These are phyloP conservation scores for Norana najaformis DNA, from an alignment of 2,888 invertebrate genomes.

Conservation along the genomic window DNA sequence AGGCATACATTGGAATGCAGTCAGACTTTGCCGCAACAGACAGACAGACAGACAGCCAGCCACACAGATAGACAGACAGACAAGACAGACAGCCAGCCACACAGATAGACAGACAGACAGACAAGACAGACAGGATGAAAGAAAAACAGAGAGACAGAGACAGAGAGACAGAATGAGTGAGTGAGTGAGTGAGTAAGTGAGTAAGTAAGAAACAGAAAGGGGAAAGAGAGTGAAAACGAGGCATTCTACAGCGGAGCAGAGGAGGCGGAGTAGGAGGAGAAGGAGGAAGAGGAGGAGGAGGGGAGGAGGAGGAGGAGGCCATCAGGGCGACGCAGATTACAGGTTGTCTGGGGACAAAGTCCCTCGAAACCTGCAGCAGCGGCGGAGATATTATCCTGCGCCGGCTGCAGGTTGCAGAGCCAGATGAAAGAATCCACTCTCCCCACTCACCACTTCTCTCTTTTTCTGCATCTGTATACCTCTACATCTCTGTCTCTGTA, in stretches of 20 bases:
- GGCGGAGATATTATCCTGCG: background rate
- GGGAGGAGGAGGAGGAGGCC: background rate
- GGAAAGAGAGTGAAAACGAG: background rate
- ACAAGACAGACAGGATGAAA: background rate
- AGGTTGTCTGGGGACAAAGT: slow-evolving; percentile 13
- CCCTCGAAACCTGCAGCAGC: background rate
- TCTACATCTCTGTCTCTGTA: no score
- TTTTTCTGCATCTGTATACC: background rate
- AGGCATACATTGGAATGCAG: no score
- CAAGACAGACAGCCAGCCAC: background rate
- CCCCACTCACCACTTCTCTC: background rate
- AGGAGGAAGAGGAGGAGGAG: background rate
- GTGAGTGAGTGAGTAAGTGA: no score
- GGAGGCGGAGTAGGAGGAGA: no score
- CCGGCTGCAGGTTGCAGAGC: background rate
- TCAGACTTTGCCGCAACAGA: background rate
- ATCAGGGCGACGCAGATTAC: background rate
- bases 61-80: background rate
- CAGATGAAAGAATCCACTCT: background rate
- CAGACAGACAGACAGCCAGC: background rate
- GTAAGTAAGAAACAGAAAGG: no score
- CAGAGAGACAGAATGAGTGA: no score
- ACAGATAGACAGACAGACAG: no score
- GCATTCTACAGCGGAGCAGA: no score
- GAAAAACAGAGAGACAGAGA: background rate